Evolutionary conservation across 2,113 vertebrate species (phyloP).

Genomic region (Macrotus californicus): DNA sequence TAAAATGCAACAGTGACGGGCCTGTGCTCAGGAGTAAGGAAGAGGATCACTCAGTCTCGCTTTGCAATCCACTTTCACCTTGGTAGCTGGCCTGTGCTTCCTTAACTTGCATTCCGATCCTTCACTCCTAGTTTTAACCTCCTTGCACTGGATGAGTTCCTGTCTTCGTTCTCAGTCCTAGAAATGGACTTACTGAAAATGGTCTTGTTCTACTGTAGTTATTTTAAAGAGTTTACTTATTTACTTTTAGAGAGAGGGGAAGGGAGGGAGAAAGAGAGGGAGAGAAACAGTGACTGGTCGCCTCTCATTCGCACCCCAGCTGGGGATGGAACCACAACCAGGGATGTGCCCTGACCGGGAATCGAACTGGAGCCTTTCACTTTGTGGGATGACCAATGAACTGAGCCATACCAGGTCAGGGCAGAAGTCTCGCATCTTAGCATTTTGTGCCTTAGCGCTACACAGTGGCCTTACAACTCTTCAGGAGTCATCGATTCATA

Average conservation of each 20-base stretch:
- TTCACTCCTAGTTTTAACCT: neutral
- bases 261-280: too few relatives aligned
- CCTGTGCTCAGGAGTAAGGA: neutral
- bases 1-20: neutral
- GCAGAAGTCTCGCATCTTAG: too few relatives aligned
- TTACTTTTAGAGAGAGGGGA: too few relatives aligned
- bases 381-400: too few relatives aligned
- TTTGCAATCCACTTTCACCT: neutral
- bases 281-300: too few relatives aligned
- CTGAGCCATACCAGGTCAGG: too few relatives aligned
- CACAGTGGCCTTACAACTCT: neutral
- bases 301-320: too few relatives aligned
- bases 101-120: neutral
- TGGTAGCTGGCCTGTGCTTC: neutral
- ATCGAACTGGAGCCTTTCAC: too few relatives aligned
- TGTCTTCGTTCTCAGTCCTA: slow-evolving; percentile 13
- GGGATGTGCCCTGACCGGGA: too few relatives aligned
- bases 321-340: too few relatives aligned
- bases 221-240: neutral
- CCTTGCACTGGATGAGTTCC: neutral
- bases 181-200: neutral
- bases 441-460: too few relatives aligned
- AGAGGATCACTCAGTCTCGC: neutral
- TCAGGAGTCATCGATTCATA: neutral
- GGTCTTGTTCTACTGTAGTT: neutral